A percentile compares a stretch with the other conserved stretches of the same genome.
Conservation (phyloP, 2,113 vertebrate genomes). For the Cathartes aura region DNA sequence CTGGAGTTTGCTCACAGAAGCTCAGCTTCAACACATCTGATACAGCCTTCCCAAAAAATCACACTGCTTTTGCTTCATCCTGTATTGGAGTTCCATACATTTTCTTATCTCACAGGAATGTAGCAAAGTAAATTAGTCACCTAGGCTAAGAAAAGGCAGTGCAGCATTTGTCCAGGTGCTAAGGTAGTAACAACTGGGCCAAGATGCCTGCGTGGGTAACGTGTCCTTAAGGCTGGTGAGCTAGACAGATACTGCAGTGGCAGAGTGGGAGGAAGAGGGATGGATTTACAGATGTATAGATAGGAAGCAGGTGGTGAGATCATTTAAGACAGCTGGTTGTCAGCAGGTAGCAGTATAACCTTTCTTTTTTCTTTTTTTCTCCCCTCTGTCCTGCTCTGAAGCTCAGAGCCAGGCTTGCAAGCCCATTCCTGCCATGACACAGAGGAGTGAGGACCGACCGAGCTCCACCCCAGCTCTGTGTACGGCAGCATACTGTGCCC, state of each 20-base stretch:
- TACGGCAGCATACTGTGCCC: background rate
- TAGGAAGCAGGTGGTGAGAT: background rate
- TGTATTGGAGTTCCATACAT: no score
- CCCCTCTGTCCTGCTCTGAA: background rate
- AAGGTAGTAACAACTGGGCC: background rate
- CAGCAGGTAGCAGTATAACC: background rate
- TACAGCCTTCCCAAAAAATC: background rate
- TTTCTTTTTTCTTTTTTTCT: background rate
- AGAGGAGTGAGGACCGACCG: fast-evolving
- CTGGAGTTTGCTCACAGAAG: background rate
- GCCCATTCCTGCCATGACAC: fast-evolving
- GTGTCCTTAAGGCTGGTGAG: background rate
- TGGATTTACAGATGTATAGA: background rate
- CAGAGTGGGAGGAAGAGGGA: background rate
- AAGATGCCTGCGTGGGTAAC: background rate
- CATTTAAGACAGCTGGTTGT: background rate
- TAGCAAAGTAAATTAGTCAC: background rate
- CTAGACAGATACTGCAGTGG: background rate
- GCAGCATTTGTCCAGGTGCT: background rate
- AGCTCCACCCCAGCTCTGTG: fast-evolving
- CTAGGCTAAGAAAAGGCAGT: background rate
- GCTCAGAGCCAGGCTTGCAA: background rate
- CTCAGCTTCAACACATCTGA: background rate
- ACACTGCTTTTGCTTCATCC: background rate
- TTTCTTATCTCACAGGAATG: background rate